Evolutionary conservation across 2,888 invertebrate species (phyloP).

Genomic region (Zaprionus bogoriensis): DNA sequence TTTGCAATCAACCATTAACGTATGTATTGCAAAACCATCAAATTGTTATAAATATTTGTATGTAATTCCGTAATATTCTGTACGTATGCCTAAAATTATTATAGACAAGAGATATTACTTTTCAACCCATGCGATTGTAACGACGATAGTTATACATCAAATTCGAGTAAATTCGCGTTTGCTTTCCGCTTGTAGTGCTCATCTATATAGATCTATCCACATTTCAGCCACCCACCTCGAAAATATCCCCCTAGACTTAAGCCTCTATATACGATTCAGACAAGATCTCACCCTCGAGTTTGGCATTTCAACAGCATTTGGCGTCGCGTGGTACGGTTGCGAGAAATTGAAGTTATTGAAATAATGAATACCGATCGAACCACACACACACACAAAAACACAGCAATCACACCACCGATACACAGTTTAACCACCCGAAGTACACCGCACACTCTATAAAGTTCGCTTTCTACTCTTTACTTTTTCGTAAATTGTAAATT

Average conservation of each 20-base stretch:
- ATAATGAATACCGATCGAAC: neutral
- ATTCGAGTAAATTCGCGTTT: neutral
- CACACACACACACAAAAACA: neutral
- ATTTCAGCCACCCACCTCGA: slow-evolving; percentile 43
- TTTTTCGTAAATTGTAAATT: neutral
- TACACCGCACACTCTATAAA: slow-evolving; percentile 8
- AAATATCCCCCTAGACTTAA: slow-evolving; percentile 52
- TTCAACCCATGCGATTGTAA: neutral
- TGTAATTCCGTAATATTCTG: too few species aligned
- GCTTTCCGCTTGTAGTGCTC: slow-evolving; percentile 10
- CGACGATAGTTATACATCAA: neutral
- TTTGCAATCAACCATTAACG: too few species aligned
- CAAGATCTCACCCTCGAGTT: slow-evolving; percentile 65
- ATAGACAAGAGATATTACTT: too few species aligned
- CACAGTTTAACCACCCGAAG: neutral
- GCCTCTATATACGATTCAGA: slow-evolving; percentile 34
- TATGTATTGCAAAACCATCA: too few species aligned
- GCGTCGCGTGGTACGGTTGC: slow-evolving; percentile 52
- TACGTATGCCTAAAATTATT: too few species aligned
- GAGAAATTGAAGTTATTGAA: slow-evolving; percentile 20
- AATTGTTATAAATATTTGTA: too few species aligned
- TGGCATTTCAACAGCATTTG: slow-evolving; percentile 62
- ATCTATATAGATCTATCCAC: slow-evolving; percentile 25
- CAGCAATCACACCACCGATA: slow-evolving; percentile 4
- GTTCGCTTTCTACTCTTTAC: neutral